These are phyloP conservation scores for Piscicola geometra DNA, from an alignment of 2,888 invertebrate genomes.

Conservation along the genomic window DNA sequence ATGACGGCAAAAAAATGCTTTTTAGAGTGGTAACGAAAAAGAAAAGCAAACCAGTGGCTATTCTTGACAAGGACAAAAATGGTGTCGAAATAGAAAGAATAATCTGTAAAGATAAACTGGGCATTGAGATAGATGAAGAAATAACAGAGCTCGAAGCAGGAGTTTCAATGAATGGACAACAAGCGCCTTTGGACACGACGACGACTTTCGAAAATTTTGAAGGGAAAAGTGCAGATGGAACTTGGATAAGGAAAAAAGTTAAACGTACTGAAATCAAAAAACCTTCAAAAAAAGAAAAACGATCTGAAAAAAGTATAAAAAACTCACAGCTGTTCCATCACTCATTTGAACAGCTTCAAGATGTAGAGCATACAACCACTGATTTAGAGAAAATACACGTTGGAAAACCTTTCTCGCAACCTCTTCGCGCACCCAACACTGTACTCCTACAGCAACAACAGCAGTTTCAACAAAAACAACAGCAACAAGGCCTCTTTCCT, in stretches of 20 bases:
- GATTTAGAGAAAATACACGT: not conserved
- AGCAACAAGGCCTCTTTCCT: not conserved
- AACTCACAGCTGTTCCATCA: not conserved
- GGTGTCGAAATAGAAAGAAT: constrained; percentile 21
- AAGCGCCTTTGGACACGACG: constrained; percentile 2
- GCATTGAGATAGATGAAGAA: constrained; percentile 29
- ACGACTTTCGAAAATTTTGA: constrained; percentile 27
- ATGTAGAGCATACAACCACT: not conserved
- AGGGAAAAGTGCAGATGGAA: constrained; percentile 15
- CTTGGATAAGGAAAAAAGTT: constrained; percentile 30
- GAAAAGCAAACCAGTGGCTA: constrained; percentile 11
- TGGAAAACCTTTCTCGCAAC: not conserved
- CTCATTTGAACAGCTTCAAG: not conserved
- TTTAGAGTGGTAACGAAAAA: constrained; percentile 28
- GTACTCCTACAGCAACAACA: not conserved
- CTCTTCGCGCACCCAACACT: not conserved
- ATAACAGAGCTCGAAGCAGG: constrained; percentile 16
- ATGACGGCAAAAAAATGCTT: constrained; percentile 5
- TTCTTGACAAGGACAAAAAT: not conserved
- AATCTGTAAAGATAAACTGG: constrained; percentile 28
- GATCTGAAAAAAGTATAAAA: too few species aligned
- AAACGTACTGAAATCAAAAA: constrained; percentile 26
- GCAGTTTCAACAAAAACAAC: not conserved
- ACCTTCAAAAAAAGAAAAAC: constrained; percentile 1
- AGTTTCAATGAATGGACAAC: not conserved